Conservation (phyloP, 2,888 invertebrate genomes). For the Neoitamus cyanurus region DNA sequence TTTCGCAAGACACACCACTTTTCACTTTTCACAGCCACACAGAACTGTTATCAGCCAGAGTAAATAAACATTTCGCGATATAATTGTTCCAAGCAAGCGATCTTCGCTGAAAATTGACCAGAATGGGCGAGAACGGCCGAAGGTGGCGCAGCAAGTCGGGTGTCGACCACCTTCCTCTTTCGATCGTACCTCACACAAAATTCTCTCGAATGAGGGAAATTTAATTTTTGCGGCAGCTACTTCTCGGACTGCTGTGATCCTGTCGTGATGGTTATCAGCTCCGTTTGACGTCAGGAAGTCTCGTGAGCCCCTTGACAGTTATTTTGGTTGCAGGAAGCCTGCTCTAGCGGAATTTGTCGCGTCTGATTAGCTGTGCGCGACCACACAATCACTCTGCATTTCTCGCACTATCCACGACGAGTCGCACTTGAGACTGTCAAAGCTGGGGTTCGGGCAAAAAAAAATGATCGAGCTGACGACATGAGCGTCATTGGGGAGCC, state of each 20-base stretch:
- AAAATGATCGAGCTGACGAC: background rate
- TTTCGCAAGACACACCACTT: background rate
- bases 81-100: background rate
- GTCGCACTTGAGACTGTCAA: slow-evolving; percentile 27
- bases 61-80: slow-evolving; percentile 20
- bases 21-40: background rate
- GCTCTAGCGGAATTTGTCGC: background rate
- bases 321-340: background rate
- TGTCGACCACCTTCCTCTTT: background rate
- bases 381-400: slow-evolving; percentile 23
- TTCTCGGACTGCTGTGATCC: background rate
- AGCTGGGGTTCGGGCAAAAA: background rate
- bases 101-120: background rate
- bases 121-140: background rate
- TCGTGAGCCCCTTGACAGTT: background rate
- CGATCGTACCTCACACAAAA: background rate
- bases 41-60: background rate
- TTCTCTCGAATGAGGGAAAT: background rate
- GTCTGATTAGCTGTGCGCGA: slow-evolving; percentile 12
- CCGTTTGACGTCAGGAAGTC: background rate
- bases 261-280: background rate
- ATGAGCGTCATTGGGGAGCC: background rate
- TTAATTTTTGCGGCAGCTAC: background rate
- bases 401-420: slow-evolving; percentile 34
- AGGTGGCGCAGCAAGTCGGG: background rate